Percentiles rank a stretch among this genome's conserved stretches.
phyloP scores from a whole-genome alignment of 2,797 vertebrate species.

The Paguma larvata region DNA sequence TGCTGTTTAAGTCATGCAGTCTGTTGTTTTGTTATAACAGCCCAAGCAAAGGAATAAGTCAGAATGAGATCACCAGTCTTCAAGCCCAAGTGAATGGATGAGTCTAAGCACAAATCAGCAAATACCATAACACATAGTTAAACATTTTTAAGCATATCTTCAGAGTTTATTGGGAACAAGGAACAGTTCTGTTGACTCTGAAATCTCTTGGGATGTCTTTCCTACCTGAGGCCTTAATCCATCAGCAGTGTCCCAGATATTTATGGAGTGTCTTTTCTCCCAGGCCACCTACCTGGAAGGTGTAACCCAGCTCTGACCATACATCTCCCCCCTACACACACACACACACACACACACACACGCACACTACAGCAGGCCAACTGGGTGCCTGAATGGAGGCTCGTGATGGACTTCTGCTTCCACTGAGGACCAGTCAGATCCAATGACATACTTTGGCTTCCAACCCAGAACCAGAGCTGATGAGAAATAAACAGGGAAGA shows the following conservation, averaged over 20 bases:
- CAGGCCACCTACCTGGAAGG: background rate
- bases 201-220: background rate
- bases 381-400: background rate
- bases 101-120: background rate
- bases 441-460: slow-evolving; percentile 43
- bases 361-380: background rate
- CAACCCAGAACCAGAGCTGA: slow-evolving; percentile 43
- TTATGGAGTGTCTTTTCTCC: background rate
- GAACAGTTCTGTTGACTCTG: background rate
- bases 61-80: background rate
- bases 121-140: background rate
- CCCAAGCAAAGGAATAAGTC: background rate
- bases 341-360: background rate
- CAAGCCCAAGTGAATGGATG: background rate
- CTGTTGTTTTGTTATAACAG: background rate
- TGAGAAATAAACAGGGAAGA: background rate
- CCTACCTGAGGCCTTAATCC: background rate
- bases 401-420: background rate
- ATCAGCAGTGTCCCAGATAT: background rate
- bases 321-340: accelerated
- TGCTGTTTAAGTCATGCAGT: background rate
- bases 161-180: background rate
- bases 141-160: background rate
- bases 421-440: slow-evolving; percentile 52
- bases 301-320: background rate